Evolutionary conservation across 2,888 invertebrate genomes (phyloP).

Genomic region (Drosophila helvetica): DNA sequence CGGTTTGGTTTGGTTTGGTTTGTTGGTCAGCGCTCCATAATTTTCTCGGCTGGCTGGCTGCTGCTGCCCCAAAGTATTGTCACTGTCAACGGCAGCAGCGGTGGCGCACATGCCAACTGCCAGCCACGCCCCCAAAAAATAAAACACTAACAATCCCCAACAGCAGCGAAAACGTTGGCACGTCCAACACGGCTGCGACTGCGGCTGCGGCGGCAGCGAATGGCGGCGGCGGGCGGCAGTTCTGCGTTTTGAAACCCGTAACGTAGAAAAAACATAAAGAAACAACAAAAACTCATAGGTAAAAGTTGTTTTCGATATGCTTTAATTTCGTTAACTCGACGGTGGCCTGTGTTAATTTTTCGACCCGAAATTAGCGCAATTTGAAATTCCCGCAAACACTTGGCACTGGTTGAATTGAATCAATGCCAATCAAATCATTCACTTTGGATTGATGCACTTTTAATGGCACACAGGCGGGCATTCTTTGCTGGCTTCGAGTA

Average conservation of each 20-base stretch:
- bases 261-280: conserved; percentile 28
- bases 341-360: conserved; percentile 37
- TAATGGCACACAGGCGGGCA: conserved; percentile 26
- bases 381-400: conserved; percentile 15
- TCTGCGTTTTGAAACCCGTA: conserved; percentile 48
- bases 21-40: conserved; percentile 63
- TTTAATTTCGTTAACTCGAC: conserved; percentile 50
- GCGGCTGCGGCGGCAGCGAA: conserved; percentile 25
- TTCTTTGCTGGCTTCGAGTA: not conserved
- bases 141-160: conserved; percentile 15
- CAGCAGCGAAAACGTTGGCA: conserved; percentile 48
- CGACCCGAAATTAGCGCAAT: conserved; percentile 38
- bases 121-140: conserved; percentile 63
- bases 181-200: conserved; percentile 47
- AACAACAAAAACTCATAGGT: conserved; percentile 61
- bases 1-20: conserved; percentile 31
- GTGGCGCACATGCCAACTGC: conserved; percentile 45
- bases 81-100: conserved; percentile 37
- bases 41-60: conserved; percentile 37
- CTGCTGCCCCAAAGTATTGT: conserved; percentile 44
- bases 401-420: conserved; percentile 34
- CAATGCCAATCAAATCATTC: conserved; percentile 37
- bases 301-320: conserved; percentile 76
- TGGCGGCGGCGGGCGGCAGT: conserved; percentile 14
- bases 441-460: conserved; percentile 33